phyloP scores from a whole-genome alignment of 2,888 invertebrate genomes.

The Yponomeuta cagnagella region DNA sequence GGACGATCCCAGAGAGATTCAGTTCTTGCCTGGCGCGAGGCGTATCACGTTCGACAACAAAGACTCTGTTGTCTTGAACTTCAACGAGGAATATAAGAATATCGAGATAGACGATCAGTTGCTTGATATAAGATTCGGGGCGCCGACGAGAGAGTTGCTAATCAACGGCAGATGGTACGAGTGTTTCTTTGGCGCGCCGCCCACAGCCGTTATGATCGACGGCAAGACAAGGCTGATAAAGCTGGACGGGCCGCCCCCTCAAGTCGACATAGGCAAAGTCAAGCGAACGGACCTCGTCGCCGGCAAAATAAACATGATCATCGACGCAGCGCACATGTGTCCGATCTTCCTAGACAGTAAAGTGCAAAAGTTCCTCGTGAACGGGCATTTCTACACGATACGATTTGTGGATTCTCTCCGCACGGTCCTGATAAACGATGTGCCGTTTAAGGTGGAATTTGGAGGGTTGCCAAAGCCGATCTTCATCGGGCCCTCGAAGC shows the following conservation, averaged over 20 bases:
- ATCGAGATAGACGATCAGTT: constrained; percentile 83
- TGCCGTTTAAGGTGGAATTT: constrained; percentile 86
- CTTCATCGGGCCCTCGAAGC: constrained; percentile 82
- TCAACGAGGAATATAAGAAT: constrained; percentile 83
- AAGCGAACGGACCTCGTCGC: constrained; percentile 88
- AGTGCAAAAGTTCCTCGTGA: constrained; percentile 85
- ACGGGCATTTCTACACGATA: constrained; percentile 82
- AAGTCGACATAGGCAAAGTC: constrained; percentile 90
- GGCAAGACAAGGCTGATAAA: constrained; percentile 86
- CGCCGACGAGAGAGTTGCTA: constrained; percentile 92
- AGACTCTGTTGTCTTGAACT: constrained; percentile 78
- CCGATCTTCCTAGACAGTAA: constrained; percentile 90
- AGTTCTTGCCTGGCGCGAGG: constrained; percentile 87
- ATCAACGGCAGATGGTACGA: constrained; percentile 94
- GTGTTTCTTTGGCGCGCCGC: constrained; percentile 93
- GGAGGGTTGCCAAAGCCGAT: constrained; percentile 90
- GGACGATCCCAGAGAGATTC: constrained; percentile 90
- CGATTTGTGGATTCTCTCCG: constrained; percentile 87
- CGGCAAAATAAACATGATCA: constrained; percentile 88
- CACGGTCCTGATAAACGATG: constrained; percentile 86
- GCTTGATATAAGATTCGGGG: constrained; percentile 90
- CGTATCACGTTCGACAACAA: constrained; percentile 86
- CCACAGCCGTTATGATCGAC: constrained; percentile 86
- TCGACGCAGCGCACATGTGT: constrained; percentile 86
- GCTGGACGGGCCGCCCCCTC: constrained; percentile 93